phyloP scores from a whole-genome alignment of 2,797 vertebrate genomes.

The Myotis myotis region DNA sequence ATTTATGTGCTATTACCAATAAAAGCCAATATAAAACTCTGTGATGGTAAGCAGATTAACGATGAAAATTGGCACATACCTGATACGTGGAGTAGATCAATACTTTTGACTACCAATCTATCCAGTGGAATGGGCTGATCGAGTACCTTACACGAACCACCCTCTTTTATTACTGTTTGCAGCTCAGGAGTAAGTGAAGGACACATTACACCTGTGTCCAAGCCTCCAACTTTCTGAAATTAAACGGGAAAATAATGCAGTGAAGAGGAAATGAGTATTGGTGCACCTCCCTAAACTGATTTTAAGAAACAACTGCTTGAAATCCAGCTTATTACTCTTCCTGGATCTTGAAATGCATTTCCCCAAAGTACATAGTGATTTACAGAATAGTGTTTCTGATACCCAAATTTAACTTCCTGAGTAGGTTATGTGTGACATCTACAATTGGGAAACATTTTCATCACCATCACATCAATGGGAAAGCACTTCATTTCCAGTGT shows the following conservation, averaged over 20 bases:
- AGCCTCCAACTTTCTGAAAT: conserved; percentile 85
- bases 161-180: conserved; percentile 90
- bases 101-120: conserved; percentile 89
- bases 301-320: conserved; percentile 1
- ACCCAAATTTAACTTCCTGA: background rate
- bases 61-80: conserved; percentile 81
- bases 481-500: background rate
- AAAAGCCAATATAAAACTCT: background rate
- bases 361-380: background rate
- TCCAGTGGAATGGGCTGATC: conserved; percentile 94
- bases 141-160: conserved; percentile 89
- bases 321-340: background rate
- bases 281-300: background rate
- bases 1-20: background rate
- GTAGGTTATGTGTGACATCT: background rate
- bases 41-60: background rate
- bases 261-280: background rate
- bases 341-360: conserved; percentile 22
- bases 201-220: conserved; percentile 85
- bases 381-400: background rate
- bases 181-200: conserved; percentile 88
- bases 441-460: background rate
- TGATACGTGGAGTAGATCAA: conserved; percentile 89
- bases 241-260: conserved; percentile 60
- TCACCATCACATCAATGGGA: background rate